Conservation (phyloP, 2,113 vertebrate genomes). For the Jaculus jaculus region DNA sequence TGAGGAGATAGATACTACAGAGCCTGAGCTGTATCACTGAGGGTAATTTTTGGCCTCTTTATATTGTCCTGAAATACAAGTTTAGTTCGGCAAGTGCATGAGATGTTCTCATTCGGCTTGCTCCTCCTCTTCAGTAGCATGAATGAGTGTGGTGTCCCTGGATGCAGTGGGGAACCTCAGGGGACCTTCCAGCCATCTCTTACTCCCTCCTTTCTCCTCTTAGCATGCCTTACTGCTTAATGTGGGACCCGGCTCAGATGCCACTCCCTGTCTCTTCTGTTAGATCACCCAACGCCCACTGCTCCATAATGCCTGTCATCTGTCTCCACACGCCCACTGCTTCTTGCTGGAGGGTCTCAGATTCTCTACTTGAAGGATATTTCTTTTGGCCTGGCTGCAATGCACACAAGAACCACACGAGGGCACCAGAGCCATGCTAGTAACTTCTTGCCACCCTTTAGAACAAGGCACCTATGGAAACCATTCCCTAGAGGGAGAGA, state of each 20-base stretch:
- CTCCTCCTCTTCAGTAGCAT: not conserved
- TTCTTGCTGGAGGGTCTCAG: not conserved
- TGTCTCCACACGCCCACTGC: not conserved
- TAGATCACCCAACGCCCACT: not conserved
- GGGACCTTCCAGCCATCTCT: not conserved
- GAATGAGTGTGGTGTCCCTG: not conserved
- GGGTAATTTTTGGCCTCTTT: not conserved
- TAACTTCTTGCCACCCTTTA: not conserved
- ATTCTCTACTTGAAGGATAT: not conserved
- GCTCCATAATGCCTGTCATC: not conserved
- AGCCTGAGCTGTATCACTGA: not conserved
- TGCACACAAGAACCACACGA: not conserved
- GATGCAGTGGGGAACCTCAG: not conserved
- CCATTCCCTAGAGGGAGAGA: not conserved
- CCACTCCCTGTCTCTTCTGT: not conserved
- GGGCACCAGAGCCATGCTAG: conserved; percentile 54
- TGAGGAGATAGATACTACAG: not conserved
- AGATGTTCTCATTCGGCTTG: not conserved
- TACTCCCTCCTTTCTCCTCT: not conserved
- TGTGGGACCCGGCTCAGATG: not conserved
- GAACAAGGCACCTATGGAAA: not conserved
- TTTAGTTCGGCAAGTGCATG: not conserved
- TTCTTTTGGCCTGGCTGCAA: not conserved
- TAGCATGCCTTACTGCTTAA: not conserved
- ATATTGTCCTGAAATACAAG: not conserved